These are phyloP conservation scores for Syrista parreyssii DNA, from an alignment of 2,888 invertebrate species.

Conservation along the genomic window DNA sequence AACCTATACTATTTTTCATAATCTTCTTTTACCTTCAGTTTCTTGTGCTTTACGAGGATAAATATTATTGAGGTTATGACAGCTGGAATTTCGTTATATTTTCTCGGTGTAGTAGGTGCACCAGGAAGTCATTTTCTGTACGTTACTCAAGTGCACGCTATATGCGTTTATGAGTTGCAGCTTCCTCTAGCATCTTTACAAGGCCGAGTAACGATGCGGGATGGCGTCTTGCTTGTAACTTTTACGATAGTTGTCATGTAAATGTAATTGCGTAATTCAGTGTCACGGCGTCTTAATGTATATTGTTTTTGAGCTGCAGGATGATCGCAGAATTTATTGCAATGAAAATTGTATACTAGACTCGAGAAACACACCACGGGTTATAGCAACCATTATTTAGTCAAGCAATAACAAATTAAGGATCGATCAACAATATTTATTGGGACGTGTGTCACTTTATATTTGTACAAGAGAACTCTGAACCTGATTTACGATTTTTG, in stretches of 20 bases:
- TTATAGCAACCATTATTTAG: neutral
- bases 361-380: neutral
- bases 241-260: neutral
- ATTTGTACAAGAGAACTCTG: too few species aligned
- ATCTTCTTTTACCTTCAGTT: neutral
- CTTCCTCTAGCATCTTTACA: neutral
- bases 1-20: neutral
- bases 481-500: too few species aligned
- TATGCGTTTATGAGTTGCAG: neutral
- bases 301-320: neutral
- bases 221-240: neutral
- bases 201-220: neutral
- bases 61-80: neutral
- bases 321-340: neutral
- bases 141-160: neutral
- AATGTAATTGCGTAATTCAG: neutral
- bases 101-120: neutral
- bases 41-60: neutral
- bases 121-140: neutral
- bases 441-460: neutral
- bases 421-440: neutral
- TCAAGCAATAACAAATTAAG: neutral
- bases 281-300: neutral
- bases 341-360: neutral
- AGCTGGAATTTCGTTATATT: neutral